phyloP scores from a whole-genome alignment of 1,140 invertebrate genomes.

The Chironomus striatipennis region DNA sequence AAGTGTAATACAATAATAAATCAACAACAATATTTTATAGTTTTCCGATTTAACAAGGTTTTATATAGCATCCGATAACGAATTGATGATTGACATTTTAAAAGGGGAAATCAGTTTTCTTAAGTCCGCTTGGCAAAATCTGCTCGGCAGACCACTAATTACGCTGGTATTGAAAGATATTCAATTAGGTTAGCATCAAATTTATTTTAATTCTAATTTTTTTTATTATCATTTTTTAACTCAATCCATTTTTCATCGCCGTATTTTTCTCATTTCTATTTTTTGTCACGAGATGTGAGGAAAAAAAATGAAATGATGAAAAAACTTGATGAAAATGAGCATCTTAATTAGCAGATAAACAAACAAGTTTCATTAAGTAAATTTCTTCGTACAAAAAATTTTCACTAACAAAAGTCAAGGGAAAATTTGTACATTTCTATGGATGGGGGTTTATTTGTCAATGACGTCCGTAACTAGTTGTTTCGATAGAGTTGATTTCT shows the following conservation, averaged over 20 bases:
- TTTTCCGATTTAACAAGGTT: conserved; percentile 92
- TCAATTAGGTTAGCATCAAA: conserved; percentile 73
- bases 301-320: too few species aligned
- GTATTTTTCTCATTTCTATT: not conserved
- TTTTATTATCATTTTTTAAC: not conserved
- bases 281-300: too few species aligned
- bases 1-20: too few species aligned
- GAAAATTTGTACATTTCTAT: too few species aligned
- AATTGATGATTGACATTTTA: conserved; percentile 94
- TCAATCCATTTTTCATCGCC: not conserved
- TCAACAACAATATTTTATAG: conserved; percentile 47
- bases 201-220: conserved; percentile 21
- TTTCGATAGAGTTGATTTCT: too few species aligned
- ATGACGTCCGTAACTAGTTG: too few species aligned
- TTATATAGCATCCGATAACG: conserved; percentile 94
- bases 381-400: too few species aligned
- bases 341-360: too few species aligned
- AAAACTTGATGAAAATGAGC: too few species aligned
- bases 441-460: too few species aligned
- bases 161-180: conserved; percentile 79
- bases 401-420: too few species aligned
- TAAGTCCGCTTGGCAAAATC: conserved; percentile 92
- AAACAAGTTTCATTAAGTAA: too few species aligned
- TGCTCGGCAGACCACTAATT: conserved; percentile 82
- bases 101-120: conserved; percentile 94